Evolutionary conservation across 2,113 vertebrate genomes (phyloP), one percentile per base, ranked within the genome.

Genomic region (Sylvicapra grimmia): DNA sequence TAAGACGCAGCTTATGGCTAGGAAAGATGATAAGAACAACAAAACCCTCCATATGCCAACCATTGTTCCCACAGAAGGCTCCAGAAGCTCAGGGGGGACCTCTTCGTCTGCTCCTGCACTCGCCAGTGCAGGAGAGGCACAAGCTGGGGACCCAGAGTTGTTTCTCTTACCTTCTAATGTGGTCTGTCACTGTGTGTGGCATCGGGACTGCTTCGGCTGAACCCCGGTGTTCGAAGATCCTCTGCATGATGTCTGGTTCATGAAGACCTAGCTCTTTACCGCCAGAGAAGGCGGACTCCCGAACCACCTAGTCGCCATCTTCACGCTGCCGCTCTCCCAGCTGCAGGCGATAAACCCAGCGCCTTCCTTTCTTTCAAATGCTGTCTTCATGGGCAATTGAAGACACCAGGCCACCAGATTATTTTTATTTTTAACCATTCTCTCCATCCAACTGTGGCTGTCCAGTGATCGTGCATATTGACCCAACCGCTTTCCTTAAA

Each of bases 401-500:
- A 54, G 51, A 61, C 6, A 14, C 4, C 47, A 23, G 1, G 13
- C 2, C 8, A 25, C 19, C 3, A 58, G 77, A 54, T 68, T 11
- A 33, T 8, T 68, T 88, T 53, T 40, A 93, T 53, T 93, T 88
- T n/a, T 51, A 97, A 87, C 18, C 21, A 54, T 47, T 75, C 61
- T 90, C 68, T 63, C 29, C 6, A 92, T 25, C 15, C 31, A n/a
- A 4, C 16, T 82, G 16, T 40, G 58, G 89, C 27, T 58, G 27
- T 13, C 19, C 36, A 63, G 82, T 65, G 3, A 16, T 54, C 27
- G 6, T 33, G 10, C 6, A 89, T 56, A 7, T 25, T 58, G 44
- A 49, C n/a, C 49, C 36, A 77, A 21, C 0, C 23, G 40, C 25
- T 92, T 89, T 63, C 86, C 33, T 95, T 75, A 89, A 40, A 90